Evolutionary conservation across 2,888 invertebrate genomes (phyloP), one percentile per base, ranked within the genome.

Genomic region (Noctua comes): DNA sequence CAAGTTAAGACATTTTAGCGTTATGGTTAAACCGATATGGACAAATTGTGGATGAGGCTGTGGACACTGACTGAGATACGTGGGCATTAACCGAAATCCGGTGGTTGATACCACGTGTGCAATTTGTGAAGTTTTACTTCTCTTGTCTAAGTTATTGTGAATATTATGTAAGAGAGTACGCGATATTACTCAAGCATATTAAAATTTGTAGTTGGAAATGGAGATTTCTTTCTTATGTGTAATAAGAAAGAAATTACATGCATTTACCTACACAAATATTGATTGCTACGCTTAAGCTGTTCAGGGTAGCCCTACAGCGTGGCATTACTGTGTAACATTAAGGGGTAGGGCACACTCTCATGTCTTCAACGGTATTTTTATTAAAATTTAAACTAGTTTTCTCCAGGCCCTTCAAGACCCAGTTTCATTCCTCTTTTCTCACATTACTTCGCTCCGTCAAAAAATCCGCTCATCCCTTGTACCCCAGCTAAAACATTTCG

Each of bases 401-500:
- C 31, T 18, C 16, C 7, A 40, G 27, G 40, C 27, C 0, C 27
- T 27, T 59, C 59, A 27, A 59, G 10, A 73, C 7, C 11, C 24
- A 18, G 21, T 3, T 70, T 8, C 5, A 24, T 1, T 18, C 18
- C 8, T 5, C 4, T 57, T n/a, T 11, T 46, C 18, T 40, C 18
- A 6, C 10, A 21, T 66, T 40, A 65, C 16, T 11, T 46, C 13
- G 0, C 16, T 62, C 46, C 7, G 31, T 27, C n/a, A 4, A 24
- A 36, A 21, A 2, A 13, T 8, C n/a, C 72, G 77, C 75, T 77
- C 5, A 10, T 77, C 10, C 7, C 82, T 84, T 89, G 77, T 59
- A 62, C 88, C 79, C n/a, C 64, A 71, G 40, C 59, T 73, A 75
- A 79, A 86, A 86, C 91, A 90, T 93, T 93, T 91, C 86, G 88